These are phyloP conservation scores for Neoniphon sammara DNA, from an alignment of 2,797 vertebrate genomes.

Conservation along the genomic window DNA sequence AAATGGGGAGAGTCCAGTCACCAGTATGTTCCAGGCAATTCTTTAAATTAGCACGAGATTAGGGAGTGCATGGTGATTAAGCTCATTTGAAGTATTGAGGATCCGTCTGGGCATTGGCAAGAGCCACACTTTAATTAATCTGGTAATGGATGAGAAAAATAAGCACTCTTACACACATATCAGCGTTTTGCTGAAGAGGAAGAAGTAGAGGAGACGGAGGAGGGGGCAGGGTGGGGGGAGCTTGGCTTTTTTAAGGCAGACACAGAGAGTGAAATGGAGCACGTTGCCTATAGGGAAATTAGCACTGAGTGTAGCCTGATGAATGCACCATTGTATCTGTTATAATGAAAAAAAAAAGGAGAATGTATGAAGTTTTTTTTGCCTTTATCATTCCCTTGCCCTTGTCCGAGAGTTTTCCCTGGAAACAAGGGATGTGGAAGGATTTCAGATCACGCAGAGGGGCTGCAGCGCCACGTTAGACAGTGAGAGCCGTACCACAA, in stretches of 20 bases:
- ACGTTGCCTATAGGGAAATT: slow-evolving; percentile 84
- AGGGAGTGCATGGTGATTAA: slow-evolving; percentile 84
- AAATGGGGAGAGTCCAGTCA: slow-evolving; percentile 80
- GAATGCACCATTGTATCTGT: slow-evolving; percentile 82
- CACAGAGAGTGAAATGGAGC: slow-evolving; percentile 82
- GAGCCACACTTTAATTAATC: slow-evolving; percentile 87
- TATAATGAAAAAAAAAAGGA: slow-evolving; percentile 66
- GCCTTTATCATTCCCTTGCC: slow-evolving; percentile 64
- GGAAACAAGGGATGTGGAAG: slow-evolving; percentile 64
- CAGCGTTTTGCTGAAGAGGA: slow-evolving; percentile 81
- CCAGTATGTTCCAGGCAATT: slow-evolving; percentile 80
- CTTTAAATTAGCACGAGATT: slow-evolving; percentile 85
- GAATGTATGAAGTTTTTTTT: slow-evolving; percentile 68
- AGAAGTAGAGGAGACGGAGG: slow-evolving; percentile 67
- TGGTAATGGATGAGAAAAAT: slow-evolving; percentile 84
- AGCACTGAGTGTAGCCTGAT: slow-evolving; percentile 78
- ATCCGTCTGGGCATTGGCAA: slow-evolving; percentile 85
- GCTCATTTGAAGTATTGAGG: slow-evolving; percentile 85
- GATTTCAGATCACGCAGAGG: slow-evolving; percentile 53
- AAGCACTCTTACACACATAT: slow-evolving; percentile 83
- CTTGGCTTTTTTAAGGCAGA: slow-evolving; percentile 75
- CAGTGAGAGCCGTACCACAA: slow-evolving; percentile 15
- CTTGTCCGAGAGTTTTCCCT: slow-evolving; percentile 71
- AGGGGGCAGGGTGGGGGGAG: neutral
- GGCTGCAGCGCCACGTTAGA: slow-evolving; percentile 6